Percentiles rank a stretch among this genome's conserved stretches.
These are phyloP conservation scores for Cancer borealis DNA, from an alignment of 2,888 invertebrate genomes.

Conservation along the genomic window DNA sequence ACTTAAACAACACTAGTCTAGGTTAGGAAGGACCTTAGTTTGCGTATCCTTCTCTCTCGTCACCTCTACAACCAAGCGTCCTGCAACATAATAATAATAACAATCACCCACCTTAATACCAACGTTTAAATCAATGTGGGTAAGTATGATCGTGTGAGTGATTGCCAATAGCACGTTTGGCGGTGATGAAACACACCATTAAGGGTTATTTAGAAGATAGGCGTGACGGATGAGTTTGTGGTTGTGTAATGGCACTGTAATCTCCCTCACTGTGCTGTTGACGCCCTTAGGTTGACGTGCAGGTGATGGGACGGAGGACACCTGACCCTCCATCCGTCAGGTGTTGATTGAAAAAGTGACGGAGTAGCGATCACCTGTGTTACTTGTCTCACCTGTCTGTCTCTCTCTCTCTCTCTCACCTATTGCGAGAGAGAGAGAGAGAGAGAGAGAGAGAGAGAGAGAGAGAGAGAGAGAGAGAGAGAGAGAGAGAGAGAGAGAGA, in stretches of 20 bases:
- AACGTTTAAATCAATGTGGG: not conserved
- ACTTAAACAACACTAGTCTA: too few species aligned
- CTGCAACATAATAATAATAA: not conserved
- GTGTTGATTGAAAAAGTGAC: not conserved
- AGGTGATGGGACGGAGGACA: not conserved
- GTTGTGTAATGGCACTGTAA: not conserved
- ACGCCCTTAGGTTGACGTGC: not conserved
- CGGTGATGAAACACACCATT: not conserved
- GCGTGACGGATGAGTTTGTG: not conserved
- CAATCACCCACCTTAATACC: not conserved
- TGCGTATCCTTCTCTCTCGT: too few species aligned
- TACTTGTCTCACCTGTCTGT: too few species aligned
- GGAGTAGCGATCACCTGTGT: not conserved
- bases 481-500: slow-evolving; percentile 20
- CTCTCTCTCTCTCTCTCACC: too few species aligned
- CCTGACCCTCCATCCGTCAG: not conserved
- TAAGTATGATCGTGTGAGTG: not conserved
- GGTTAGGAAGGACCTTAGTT: too few species aligned
- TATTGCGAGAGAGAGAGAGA: not conserved
- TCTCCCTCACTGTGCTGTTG: not conserved
- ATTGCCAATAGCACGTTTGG: not conserved
- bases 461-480: slow-evolving; percentile 20
- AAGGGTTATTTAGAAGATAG: not conserved
- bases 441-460: slow-evolving; percentile 20
- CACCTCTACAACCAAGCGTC: too few species aligned